Conservation (phyloP, 2,797 vertebrate species). For the Mus minutoides region DNA sequence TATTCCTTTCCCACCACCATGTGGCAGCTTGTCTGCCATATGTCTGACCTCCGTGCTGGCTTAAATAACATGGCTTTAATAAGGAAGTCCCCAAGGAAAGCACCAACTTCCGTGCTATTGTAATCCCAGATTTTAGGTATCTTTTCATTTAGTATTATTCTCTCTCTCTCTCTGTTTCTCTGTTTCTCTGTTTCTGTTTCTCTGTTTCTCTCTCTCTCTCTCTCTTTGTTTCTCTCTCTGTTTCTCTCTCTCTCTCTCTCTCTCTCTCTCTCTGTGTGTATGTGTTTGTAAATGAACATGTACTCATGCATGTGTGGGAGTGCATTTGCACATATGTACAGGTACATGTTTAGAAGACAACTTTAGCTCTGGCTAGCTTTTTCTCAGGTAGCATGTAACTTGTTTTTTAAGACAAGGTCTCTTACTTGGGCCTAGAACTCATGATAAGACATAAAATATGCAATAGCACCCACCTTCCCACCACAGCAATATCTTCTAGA, state of each 20-base stretch:
- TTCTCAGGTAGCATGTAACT: not conserved
- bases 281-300: not conserved
- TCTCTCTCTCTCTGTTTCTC: not conserved
- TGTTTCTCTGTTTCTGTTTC: too few species aligned
- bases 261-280: not conserved
- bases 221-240: too few species aligned
- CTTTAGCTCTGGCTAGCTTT: not conserved
- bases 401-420: not conserved
- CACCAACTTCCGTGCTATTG: not conserved
- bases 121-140: not conserved
- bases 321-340: not conserved
- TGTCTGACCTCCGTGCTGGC: not conserved
- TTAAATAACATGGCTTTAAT: not conserved
- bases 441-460: not conserved
- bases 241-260: too few species aligned
- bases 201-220: too few species aligned
- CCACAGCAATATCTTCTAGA: not conserved
- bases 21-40: not conserved
- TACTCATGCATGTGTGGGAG: not conserved
- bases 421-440: not conserved
- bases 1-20: not conserved
- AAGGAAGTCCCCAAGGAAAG: not conserved
- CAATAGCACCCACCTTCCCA: not conserved
- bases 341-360: not conserved
- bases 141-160: not conserved